These are phyloP conservation scores for Parus major DNA, from an alignment of 2,113 vertebrate genomes.

Conservation along the genomic window DNA sequence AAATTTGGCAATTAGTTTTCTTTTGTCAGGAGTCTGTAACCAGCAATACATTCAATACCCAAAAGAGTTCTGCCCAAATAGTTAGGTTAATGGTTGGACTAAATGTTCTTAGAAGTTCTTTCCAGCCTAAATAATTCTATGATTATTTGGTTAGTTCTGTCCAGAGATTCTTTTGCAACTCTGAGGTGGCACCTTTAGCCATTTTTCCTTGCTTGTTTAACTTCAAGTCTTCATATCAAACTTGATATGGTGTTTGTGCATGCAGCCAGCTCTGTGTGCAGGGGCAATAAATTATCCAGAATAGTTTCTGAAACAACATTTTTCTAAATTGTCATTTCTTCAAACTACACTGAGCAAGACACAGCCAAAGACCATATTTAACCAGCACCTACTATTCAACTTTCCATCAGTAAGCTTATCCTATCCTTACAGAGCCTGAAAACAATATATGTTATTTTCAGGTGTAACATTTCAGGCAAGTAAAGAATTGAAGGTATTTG, in stretches of 20 bases:
- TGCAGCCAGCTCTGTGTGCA: neutral
- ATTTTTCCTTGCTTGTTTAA: neutral
- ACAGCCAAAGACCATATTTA: neutral
- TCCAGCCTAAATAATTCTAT: neutral
- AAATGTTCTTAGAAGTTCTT: neutral
- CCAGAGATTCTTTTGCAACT: neutral
- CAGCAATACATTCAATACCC: neutral
- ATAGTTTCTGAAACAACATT: neutral
- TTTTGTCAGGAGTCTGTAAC: neutral
- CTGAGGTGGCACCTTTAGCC: neutral
- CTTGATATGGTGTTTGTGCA: neutral
- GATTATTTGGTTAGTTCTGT: neutral
- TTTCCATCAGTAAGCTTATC: neutral
- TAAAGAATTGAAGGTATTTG: neutral
- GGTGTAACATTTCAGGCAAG: neutral
- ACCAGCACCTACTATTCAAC: neutral
- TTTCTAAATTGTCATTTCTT: neutral
- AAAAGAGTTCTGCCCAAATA: neutral
- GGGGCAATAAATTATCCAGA: neutral
- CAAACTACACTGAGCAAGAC: neutral
- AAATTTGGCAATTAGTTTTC: neutral
- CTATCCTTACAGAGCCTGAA: neutral
- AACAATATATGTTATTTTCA: neutral
- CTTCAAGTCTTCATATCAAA: neutral
- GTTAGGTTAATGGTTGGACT: neutral